Conservation (phyloP, 2,113 vertebrate species). For the Odobenus rosmarus region DNA sequence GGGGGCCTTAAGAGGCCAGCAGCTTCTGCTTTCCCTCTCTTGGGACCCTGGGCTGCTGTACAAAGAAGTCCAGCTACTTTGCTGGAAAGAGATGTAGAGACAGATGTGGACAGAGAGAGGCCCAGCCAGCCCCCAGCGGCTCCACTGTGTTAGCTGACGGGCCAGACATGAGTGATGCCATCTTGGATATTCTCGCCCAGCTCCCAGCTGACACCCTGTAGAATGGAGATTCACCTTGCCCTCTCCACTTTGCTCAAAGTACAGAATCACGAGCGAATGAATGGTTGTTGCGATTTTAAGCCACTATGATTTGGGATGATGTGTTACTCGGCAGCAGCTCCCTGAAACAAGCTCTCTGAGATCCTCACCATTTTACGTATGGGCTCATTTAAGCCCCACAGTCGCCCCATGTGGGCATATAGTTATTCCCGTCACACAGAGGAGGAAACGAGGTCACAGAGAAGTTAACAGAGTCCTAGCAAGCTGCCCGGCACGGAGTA, state of each 20-base stretch:
- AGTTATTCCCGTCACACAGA: not conserved
- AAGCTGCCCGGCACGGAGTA: not conserved
- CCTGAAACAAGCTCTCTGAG: not conserved
- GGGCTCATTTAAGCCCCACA: not conserved
- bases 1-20: not conserved
- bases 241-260: not conserved
- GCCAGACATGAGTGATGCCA: not conserved
- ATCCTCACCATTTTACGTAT: not conserved
- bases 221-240: not conserved
- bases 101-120: not conserved
- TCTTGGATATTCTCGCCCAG: not conserved
- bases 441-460: not conserved
- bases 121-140: not conserved
- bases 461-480: not conserved
- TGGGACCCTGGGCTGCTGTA: not conserved
- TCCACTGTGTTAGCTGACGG: not conserved
- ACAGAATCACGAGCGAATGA: not conserved
- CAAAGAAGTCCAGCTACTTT: not conserved
- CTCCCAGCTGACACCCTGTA: not conserved
- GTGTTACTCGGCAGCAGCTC: slow-evolving; percentile 1
- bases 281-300: not conserved
- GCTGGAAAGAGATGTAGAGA: not conserved
- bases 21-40: not conserved
- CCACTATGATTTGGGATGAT: not conserved
- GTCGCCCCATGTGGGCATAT: not conserved